Evolutionary conservation across 1,140 invertebrate genomes (phyloP), one percentile per base, ranked within the genome.

Genomic region (Apolygus lucorum): DNA sequence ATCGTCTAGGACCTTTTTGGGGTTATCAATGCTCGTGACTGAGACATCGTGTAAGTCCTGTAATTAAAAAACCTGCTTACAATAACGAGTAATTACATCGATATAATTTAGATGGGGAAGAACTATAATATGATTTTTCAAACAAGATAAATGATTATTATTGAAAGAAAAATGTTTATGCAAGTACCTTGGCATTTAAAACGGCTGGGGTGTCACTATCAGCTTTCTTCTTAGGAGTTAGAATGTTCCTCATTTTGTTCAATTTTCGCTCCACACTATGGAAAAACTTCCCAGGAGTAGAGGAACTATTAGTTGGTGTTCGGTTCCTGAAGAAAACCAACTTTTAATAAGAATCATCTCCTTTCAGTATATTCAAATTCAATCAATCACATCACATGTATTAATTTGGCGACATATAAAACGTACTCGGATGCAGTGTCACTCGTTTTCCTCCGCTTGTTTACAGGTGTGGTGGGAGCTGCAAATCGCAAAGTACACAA

Each of bases 41-140:
- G 88, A 90, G 26, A 92, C 85, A 77, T 91, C 91, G 74, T 86
- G 87, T 49, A 90, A 78, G 69, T 86, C 84, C 88, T 90, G 75
- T 11, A 81, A 73, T 14, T 24, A 8, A 59, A 13, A 49, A 49
- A 49, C 8, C 17, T 17, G 17, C 8, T 49, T 8, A 49, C 8
- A 49, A 49, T 49, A n/a, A n/a, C n/a, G n/a, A n/a, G n/a, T n/a
- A n/a, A n/a, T n/a, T n/a, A n/a, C n/a, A n/a, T n/a, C n/a, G n/a
- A n/a, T n/a, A n/a, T n/a, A n/a, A n/a, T n/a, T n/a, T n/a, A n/a
- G n/a, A n/a, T n/a, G n/a, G n/a, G n/a, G n/a, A n/a, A n/a, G n/a
- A n/a, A n/a, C n/a, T n/a, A n/a, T n/a, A n/a, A n/a, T n/a, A n/a
- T n/a, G n/a, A n/a, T n/a, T n/a, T n/a, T n/a, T n/a, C n/a, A n/a